Percentiles rank a stretch among this genome's conserved stretches.
Conservation (phyloP, 1,140 invertebrate species). For the Dufourea novaeangliae region DNA sequence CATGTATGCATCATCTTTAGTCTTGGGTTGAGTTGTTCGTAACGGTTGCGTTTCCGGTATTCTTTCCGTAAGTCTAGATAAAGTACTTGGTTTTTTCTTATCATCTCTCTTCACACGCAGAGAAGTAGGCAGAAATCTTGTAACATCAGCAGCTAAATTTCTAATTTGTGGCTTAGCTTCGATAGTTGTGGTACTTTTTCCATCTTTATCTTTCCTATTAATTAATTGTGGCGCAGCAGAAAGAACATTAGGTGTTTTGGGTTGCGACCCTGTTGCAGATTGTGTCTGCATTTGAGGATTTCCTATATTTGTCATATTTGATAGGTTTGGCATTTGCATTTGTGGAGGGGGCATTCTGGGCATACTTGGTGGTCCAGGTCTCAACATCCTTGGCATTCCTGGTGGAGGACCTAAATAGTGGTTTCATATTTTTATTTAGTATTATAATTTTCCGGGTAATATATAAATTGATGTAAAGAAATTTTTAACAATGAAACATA, state of each 20-base stretch:
- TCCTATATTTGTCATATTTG: constrained; percentile 64
- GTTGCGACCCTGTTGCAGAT: constrained; percentile 69
- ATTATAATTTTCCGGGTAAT: not conserved
- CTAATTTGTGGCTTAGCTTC: constrained; percentile 97
- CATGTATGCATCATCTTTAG: constrained; percentile 98
- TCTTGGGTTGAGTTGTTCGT: constrained; percentile 81
- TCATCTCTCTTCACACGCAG: constrained; percentile 94
- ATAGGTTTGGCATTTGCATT: constrained; percentile 75
- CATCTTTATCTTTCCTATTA: constrained; percentile 83
- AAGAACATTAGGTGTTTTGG: constrained; percentile 87
- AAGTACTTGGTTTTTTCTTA: constrained; percentile 80
- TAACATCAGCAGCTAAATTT: constrained; percentile 97
- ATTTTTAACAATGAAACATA: no score
- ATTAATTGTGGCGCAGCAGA: constrained; percentile 92
- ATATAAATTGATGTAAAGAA: no score
- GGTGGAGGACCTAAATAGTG: constrained; percentile 79
- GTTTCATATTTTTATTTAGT: not conserved
- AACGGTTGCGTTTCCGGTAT: constrained; percentile 77
- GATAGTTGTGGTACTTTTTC: constrained; percentile 90
- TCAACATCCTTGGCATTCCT: constrained; percentile 83
- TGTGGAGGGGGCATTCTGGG: constrained; percentile 83
- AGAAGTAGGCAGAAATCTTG: constrained; percentile 95
- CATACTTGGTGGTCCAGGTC: constrained; percentile 81
- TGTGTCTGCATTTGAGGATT: constrained; percentile 75
- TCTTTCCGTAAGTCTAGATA: constrained; percentile 75